Evolutionary conservation across 2,888 invertebrate genomes (phyloP).

Genomic region (Baronia brevicornis): DNA sequence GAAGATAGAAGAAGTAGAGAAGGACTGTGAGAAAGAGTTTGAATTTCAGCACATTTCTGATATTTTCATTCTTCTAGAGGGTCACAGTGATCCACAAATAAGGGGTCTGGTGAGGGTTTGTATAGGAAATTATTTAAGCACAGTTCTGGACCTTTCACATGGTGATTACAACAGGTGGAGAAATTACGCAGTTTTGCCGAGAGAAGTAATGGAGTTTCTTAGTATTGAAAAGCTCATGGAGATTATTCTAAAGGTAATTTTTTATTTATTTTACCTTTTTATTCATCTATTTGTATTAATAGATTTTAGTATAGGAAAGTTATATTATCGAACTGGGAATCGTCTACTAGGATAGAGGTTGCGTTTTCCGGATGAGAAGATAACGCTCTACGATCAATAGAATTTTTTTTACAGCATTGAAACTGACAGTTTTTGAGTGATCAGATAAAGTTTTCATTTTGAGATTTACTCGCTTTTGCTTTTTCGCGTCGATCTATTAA

Average conservation of each 20-base stretch:
- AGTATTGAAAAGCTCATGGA: conserved; percentile 65
- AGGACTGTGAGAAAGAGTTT: conserved; percentile 34
- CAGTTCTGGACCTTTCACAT: conserved; percentile 73
- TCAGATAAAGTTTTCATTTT: too few relatives aligned
- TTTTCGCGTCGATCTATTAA: too few relatives aligned
- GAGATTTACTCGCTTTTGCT: too few relatives aligned
- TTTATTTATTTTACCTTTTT: too few relatives aligned
- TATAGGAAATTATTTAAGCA: conserved; percentile 79
- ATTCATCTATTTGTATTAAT: too few relatives aligned
- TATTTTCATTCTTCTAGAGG: conserved; percentile 77
- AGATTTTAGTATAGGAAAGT: too few relatives aligned
- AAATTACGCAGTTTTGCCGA: conserved; percentile 42
- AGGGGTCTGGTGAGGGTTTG: conserved; percentile 82
- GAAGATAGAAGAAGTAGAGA: conserved; percentile 18
- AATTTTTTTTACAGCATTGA: too few relatives aligned
- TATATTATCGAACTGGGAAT: too few relatives aligned
- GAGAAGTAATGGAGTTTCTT: conserved; percentile 49
- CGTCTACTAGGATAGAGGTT: too few relatives aligned
- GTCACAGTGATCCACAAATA: conserved; percentile 88
- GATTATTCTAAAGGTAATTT: conserved; percentile 72
- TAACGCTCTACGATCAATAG: too few relatives aligned
- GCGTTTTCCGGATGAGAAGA: too few relatives aligned
- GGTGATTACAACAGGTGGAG: conserved; percentile 74
- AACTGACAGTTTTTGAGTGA: too few relatives aligned
- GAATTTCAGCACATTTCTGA: conserved; percentile 80